Evolutionary conservation across 2,113 vertebrate genomes (phyloP).

Genomic region (Carettochelys insculpta): DNA sequence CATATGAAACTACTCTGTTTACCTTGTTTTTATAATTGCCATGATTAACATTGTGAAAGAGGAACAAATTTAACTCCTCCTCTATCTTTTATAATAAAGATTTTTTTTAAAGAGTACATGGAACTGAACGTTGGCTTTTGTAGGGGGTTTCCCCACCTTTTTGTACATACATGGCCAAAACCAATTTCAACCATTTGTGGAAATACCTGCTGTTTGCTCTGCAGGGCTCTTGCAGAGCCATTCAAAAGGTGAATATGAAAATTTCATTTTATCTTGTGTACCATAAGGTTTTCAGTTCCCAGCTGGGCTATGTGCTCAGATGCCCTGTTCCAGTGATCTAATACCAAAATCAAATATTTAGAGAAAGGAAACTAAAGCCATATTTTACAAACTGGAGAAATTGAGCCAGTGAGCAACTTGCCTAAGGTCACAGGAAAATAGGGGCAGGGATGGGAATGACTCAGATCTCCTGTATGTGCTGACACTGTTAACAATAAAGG

Average conservation of each 20-base stretch:
- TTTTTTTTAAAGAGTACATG: conserved; percentile 26
- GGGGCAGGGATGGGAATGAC: background rate
- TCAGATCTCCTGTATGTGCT: background rate
- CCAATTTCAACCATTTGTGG: background rate
- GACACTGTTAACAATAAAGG: too few relatives aligned
- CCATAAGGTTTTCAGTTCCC: background rate
- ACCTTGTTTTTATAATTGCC: conserved; percentile 48
- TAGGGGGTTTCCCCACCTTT: background rate
- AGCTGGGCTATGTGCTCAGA: background rate
- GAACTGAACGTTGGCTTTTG: background rate
- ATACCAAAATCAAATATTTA: background rate
- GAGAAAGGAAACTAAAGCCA: background rate
- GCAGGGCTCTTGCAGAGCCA: background rate
- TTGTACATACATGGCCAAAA: background rate
- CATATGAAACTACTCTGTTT: conserved; percentile 33
- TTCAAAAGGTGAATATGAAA: background rate
- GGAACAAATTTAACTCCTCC: conserved; percentile 52
- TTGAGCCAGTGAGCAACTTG: background rate
- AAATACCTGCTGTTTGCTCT: background rate
- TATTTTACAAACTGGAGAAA: background rate
- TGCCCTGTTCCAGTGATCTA: too few relatives aligned
- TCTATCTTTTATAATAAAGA: conserved; percentile 80
- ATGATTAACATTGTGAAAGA: conserved; percentile 37
- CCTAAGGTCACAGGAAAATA: background rate
- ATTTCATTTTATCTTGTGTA: background rate